phyloP scores from a whole-genome alignment of 2,888 invertebrate genomes.

The Atethmia centrago region DNA sequence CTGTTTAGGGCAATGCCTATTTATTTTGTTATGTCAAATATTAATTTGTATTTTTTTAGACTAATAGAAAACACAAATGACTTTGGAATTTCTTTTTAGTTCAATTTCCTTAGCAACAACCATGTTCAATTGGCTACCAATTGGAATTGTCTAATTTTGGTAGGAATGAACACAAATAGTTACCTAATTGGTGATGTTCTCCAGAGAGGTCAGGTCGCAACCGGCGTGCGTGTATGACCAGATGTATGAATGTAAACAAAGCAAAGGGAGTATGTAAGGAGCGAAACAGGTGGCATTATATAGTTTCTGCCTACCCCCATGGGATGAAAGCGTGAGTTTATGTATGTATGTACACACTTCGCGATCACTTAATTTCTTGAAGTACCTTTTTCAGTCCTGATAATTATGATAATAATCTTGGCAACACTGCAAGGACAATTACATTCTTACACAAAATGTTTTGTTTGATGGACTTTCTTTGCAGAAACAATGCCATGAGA shows the following conservation, averaged over 20 bases:
- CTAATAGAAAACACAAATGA: not conserved
- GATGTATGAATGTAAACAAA: too few species aligned
- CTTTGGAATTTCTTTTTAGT: not conserved
- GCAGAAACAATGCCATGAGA: not conserved
- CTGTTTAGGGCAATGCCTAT: not conserved
- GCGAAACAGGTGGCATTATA: too few species aligned
- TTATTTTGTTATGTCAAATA: not conserved
- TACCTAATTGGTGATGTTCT: too few species aligned
- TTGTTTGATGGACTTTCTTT: not conserved
- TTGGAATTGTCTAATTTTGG: not conserved
- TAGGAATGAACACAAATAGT: not conserved
- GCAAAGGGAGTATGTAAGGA: too few species aligned
- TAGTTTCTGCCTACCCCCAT: too few species aligned
- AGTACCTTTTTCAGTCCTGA: slow-evolving; percentile 15
- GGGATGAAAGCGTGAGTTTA: too few species aligned
- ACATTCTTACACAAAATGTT: not conserved
- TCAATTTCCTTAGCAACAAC: not conserved
- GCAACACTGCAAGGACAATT: slow-evolving; percentile 3
- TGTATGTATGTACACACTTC: not conserved
- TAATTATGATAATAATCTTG: slow-evolving; percentile 29
- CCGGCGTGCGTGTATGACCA: too few species aligned
- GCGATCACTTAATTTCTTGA: slow-evolving; percentile 21
- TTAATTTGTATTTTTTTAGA: not conserved
- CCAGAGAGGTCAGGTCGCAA: too few species aligned
- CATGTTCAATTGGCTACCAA: not conserved